These are phyloP conservation scores for Drosophila paucipuncta DNA, from an alignment of 2,888 invertebrate species.

Conservation along the genomic window DNA sequence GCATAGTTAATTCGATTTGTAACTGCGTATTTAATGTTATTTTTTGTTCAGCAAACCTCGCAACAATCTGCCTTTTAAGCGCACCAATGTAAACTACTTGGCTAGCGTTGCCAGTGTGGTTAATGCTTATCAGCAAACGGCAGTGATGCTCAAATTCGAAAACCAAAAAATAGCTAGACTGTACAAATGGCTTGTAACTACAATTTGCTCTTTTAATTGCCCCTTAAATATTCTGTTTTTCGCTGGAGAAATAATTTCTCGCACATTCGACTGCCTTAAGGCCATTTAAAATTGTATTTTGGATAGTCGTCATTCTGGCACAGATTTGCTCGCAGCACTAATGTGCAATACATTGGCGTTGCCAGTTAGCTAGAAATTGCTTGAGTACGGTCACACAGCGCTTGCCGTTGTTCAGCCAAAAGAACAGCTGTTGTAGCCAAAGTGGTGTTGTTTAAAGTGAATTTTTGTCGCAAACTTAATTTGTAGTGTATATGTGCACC, in stretches of 20 bases:
- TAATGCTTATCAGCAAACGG: neutral
- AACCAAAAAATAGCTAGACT: neutral
- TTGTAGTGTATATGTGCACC: conserved; percentile 9
- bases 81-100: conserved; percentile 45
- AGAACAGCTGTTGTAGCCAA: conserved; percentile 62
- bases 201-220: neutral
- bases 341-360: neutral
- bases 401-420: conserved; percentile 19
- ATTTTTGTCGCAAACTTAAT: conserved; percentile 40
- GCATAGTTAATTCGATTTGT: neutral
- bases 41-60: conserved; percentile 55
- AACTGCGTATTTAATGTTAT: conserved; percentile 8
- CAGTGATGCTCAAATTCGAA: conserved; percentile 13
- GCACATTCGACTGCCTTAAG: neutral
- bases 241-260: neutral
- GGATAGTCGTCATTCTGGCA: neutral
- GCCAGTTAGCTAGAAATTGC: conserved; percentile 19
- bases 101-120: conserved; percentile 35
- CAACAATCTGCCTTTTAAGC: conserved; percentile 67
- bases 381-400: conserved; percentile 39
- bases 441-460: conserved; percentile 43
- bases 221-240: neutral
- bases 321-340: conserved; percentile 1
- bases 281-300: neutral
- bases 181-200: neutral